A percentile compares a stretch with the other conserved stretches of the same genome.
These are phyloP conservation scores for Belonocnema kinseyi DNA, from an alignment of 1,140 invertebrate species.

Conservation along the genomic window DNA sequence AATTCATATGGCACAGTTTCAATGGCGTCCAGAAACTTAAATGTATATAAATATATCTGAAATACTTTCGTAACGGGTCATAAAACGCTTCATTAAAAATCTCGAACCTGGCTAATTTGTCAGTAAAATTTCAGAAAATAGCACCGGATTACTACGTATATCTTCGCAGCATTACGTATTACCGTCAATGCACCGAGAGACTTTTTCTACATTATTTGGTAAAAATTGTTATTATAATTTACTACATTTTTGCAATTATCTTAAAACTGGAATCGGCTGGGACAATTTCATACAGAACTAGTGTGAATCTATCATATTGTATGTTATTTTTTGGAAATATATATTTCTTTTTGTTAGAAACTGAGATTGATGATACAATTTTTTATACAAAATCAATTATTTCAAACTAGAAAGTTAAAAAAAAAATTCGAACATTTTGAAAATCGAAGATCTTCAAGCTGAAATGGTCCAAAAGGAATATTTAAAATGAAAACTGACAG, in stretches of 20 bases:
- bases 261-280: background rate
- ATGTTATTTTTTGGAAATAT: no score
- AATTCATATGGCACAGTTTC: slow-evolving; percentile 16
- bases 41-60: slow-evolving; percentile 27
- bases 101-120: slow-evolving; percentile 27
- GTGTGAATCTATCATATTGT: no score
- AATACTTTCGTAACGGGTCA: slow-evolving; percentile 28
- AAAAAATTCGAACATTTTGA: no score
- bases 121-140: slow-evolving; percentile 33
- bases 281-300: no score
- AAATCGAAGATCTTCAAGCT: no score
- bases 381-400: no score
- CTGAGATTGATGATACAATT: no score
- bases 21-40: slow-evolving; percentile 3
- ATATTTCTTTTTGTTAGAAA: no score
- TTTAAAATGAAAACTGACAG: no score
- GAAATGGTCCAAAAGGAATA: no score
- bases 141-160: slow-evolving; percentile 26
- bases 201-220: background rate
- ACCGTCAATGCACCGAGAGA: slow-evolving; percentile 18
- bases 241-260: background rate
- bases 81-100: slow-evolving; percentile 27
- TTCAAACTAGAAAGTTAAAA: no score
- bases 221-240: background rate
- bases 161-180: slow-evolving; percentile 30